Conservation (phyloP, 1,140 invertebrate species). For the Diorhabda sublineata region DNA sequence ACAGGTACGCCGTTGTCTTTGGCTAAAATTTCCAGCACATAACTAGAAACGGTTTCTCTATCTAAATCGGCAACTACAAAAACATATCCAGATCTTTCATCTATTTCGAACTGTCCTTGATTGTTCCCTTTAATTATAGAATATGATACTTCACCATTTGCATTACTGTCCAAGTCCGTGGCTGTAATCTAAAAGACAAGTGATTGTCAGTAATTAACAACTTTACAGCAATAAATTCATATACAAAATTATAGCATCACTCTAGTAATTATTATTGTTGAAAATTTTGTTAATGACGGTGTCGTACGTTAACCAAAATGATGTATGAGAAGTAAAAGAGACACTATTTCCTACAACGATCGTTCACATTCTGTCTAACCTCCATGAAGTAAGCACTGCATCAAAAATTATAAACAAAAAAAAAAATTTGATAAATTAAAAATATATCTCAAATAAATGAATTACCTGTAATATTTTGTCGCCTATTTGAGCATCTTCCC, state of each 20-base stretch:
- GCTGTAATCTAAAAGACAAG: slow-evolving; percentile 55
- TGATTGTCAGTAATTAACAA: no score
- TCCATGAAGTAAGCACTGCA: no score
- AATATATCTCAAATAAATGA: background rate
- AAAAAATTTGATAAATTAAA: background rate
- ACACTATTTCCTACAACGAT: no score
- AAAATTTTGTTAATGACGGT: no score
- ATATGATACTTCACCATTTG: slow-evolving; percentile 75
- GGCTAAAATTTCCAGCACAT: slow-evolving; percentile 75
- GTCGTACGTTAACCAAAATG: no score
- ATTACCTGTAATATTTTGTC: slow-evolving; percentile 67
- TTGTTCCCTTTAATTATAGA: slow-evolving; percentile 75
- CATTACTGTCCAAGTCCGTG: slow-evolving; percentile 75
- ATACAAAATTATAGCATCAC: no score
- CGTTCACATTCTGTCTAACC: no score
- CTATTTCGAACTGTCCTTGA: slow-evolving; percentile 72
- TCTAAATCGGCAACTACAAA: slow-evolving; percentile 72
- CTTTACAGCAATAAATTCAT: no score
- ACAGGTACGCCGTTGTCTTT: slow-evolving; percentile 74
- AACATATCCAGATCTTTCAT: slow-evolving; percentile 74
- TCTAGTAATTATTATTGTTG: no score
- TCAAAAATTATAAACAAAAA: background rate
- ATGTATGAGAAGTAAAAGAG: no score
- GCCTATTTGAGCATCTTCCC: slow-evolving; percentile 71
- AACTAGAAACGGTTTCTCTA: slow-evolving; percentile 73